Evolutionary conservation across 2,797 vertebrate species (phyloP).

Genomic region (Poecilia gillii): DNA sequence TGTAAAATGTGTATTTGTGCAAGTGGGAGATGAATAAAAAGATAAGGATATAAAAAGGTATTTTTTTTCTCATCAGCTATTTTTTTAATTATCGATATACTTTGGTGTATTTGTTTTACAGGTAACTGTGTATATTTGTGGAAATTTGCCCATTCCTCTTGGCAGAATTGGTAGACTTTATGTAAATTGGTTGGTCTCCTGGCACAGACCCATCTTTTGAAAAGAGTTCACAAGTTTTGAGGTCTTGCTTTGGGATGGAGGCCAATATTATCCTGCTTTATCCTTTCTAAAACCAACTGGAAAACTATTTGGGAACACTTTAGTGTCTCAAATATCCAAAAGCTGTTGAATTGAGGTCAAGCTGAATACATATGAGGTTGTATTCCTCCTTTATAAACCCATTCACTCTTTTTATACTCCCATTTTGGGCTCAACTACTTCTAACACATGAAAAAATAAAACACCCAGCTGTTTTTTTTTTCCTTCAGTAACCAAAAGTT

Average conservation of each 20-base stretch:
- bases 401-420: too few relatives aligned
- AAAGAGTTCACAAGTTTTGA: background rate
- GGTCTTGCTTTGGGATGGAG: background rate
- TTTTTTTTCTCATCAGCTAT: background rate
- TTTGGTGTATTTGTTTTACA: background rate
- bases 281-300: background rate
- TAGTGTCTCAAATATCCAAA: background rate
- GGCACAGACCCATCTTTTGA: background rate
- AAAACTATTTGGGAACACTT: background rate
- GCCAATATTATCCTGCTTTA: background rate
- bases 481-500: too few relatives aligned
- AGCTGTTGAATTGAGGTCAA: background rate
- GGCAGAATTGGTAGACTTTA: background rate
- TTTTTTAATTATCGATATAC: background rate
- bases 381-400: background rate
- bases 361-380: background rate
- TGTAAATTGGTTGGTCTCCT: background rate
- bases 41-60: background rate
- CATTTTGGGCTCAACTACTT: too few relatives aligned
- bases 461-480: too few relatives aligned
- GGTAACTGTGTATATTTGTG: background rate
- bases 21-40: conserved; percentile 3
- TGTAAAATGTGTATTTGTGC: background rate
- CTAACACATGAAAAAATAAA: too few relatives aligned
- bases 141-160: background rate